Evolutionary conservation across 2,113 vertebrate species (phyloP).

Genomic region (Puma concolor): DNA sequence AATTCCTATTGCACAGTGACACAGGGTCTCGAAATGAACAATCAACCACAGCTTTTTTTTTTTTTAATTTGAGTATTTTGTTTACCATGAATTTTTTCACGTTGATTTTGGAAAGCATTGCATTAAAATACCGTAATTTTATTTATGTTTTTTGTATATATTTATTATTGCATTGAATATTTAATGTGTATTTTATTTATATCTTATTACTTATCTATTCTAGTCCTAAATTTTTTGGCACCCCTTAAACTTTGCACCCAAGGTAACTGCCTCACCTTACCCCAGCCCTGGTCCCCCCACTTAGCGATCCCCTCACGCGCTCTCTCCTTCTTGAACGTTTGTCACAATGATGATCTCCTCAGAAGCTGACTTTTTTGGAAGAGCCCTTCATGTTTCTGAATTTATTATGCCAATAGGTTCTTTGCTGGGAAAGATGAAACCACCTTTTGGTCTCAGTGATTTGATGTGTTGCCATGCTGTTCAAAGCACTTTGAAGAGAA

Average conservation of each 20-base stretch:
- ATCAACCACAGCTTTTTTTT: not conserved
- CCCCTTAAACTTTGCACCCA: not conserved
- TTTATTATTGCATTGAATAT: not conserved
- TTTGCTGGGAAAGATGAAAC: not conserved
- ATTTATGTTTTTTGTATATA: not conserved
- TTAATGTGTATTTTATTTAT: not conserved
- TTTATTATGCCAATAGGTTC: not conserved
- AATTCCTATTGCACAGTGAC: not conserved
- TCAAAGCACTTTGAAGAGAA: not conserved
- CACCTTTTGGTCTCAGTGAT: not conserved
- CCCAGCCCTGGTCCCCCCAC: no score
- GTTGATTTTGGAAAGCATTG: not conserved
- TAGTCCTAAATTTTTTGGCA: not conserved
- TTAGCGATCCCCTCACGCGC: fast-evolving
- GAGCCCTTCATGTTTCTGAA: not conserved
- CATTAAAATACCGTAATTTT: not conserved
- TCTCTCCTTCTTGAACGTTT: not conserved
- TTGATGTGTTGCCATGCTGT: not conserved
- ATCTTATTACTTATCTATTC: not conserved
- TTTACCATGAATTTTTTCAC: not conserved
- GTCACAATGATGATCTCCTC: not conserved
- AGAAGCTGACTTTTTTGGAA: not conserved
- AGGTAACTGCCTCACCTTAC: not conserved
- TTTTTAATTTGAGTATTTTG: not conserved
- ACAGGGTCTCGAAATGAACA: not conserved